Base-by-base conservation (phyloP, 2,113 vertebrate genomes). In the Perca fluviatilis region DNA sequence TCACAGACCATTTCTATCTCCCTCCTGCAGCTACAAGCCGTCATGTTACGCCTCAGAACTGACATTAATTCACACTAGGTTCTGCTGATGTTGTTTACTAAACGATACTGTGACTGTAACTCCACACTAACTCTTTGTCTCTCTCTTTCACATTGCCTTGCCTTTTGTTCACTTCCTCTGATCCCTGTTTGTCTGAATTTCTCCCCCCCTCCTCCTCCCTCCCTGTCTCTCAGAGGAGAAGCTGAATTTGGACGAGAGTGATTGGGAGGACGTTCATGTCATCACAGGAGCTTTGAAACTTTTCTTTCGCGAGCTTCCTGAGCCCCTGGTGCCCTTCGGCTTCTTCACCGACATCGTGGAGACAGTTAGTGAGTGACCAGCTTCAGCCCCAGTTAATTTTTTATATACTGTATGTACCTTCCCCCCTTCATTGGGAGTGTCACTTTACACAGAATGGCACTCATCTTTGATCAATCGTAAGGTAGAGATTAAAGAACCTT, bases 261-360 rank as follows among this genome's bases (percentile, higher is more conserved):
- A 97, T 77, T 98, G 98, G 98, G 97, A 97, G 50, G 97, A 98
- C 74, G 93, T 99, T 63, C 97, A 99, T 4, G 97, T 98, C 82
- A 90, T 99, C 91, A 97, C 97, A 0, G 97, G 97, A 54, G 98
- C 97, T 54, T 91, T 98, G 80, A 99, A 99, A 89, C 96, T 99
- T 71, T 98, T 99, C 88, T 96, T 99, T 58, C 95, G 97, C 1
- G 98, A 98, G 94, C 95, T 99, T 54, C 97, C 98, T 0, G 96
- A 99, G 88, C 97, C 98, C 1, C 90, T 98, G 25, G 91, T 98
- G 36, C 96, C 97, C 18, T 95, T 51, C 53, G 88, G 81, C 76
- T 90, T 95, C 88, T 96, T 96, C 25, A 91, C 95, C 5, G 93
- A 96, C 88, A 94, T 96, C 33, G 79, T 96, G 49, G 94, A 95